phyloP scores from a whole-genome alignment of 2,888 invertebrate species.

The Heliconius aoede region DNA sequence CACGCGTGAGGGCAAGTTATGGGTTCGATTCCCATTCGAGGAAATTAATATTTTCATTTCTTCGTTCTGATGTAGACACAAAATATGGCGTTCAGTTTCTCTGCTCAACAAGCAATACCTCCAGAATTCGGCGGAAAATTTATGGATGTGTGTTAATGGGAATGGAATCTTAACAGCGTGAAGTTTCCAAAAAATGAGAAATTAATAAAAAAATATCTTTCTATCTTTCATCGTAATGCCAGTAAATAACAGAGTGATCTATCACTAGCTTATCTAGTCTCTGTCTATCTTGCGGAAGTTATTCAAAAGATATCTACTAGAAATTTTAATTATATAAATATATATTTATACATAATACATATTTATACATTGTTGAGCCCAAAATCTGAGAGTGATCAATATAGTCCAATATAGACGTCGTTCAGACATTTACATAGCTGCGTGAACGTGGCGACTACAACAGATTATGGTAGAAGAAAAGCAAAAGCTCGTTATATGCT shows the following conservation, averaged over 20 bases:
- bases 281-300: too few species aligned
- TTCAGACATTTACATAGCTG: conserved; percentile 45
- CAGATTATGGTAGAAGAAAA: conserved; percentile 64
- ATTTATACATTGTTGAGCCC: too few species aligned
- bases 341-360: too few species aligned
- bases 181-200: not conserved
- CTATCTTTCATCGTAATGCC: too few species aligned
- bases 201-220: not conserved
- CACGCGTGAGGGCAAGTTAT: too few species aligned
- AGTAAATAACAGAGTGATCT: too few species aligned
- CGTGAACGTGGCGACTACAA: conserved; percentile 57
- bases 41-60: too few species aligned
- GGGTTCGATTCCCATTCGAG: too few species aligned
- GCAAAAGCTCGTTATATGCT: conserved; percentile 67
- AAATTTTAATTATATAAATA: too few species aligned
- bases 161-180: not conserved
- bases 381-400: not conserved
- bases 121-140: not conserved
- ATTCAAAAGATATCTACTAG: too few species aligned
- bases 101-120: not conserved
- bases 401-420: conserved; percentile 12
- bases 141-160: not conserved
- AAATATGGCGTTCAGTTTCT: not conserved
- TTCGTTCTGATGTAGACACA: not conserved
- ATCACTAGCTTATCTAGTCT: too few species aligned